Evolutionary conservation across 30 jellyfish, hydroid and myxozoan genomes (phyloP).

Genomic region (Hydra vulgaris): DNA sequence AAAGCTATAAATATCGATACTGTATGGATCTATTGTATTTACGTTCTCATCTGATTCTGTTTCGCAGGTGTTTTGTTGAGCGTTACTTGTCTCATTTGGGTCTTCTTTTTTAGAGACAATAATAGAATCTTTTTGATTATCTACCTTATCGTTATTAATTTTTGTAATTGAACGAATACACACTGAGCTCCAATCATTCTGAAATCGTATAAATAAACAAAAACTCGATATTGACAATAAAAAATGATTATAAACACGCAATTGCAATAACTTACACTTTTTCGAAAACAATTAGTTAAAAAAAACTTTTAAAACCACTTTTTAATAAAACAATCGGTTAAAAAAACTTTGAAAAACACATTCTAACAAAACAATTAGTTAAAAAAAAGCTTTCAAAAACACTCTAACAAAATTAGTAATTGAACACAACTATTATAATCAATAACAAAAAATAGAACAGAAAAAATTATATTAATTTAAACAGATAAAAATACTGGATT

Average conservation of each 20-base stretch:
- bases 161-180: slow-evolving; percentile 36
- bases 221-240: neutral
- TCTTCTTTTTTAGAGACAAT: neutral
- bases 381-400: too few species aligned
- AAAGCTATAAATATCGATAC: slow-evolving; percentile 25
- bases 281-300: too few species aligned
- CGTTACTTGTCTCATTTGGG: neutral
- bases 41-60: neutral
- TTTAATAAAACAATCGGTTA: too few species aligned
- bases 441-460: too few species aligned
- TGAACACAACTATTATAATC: too few species aligned
- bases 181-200: slow-evolving; percentile 63
- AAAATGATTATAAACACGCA: neutral
- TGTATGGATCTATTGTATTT: slow-evolving; percentile 17
- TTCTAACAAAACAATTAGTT: too few species aligned
- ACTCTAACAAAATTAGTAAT: too few species aligned
- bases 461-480: too few species aligned
- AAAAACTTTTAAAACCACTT: too few species aligned
- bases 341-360: too few species aligned
- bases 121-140: neutral
- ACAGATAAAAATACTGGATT: too few species aligned
- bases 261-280: neutral
- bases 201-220: neutral
- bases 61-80: neutral
- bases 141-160: neutral